These are phyloP conservation scores for Phyllotreta striolata DNA, from an alignment of 2,888 invertebrate genomes.

Conservation along the genomic window DNA sequence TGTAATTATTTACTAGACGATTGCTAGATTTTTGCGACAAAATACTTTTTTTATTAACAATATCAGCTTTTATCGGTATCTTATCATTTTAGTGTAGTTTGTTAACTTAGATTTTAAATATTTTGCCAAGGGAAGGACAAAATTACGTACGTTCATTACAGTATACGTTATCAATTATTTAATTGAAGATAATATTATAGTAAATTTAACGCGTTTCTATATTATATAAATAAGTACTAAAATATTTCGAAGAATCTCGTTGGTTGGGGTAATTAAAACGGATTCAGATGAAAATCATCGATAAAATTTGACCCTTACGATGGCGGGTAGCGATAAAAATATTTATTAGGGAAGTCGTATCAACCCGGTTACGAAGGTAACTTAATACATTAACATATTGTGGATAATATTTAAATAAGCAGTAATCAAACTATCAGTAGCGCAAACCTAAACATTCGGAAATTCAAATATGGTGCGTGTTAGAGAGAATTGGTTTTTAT, in stretches of 20 bases:
- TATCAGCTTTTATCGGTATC: too few relatives aligned
- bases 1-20: too few relatives aligned
- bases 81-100: too few relatives aligned
- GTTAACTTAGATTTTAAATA: too few relatives aligned
- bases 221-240: neutral
- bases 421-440: constrained; percentile 4
- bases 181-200: too few relatives aligned
- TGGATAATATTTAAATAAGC: constrained; percentile 6
- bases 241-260: neutral
- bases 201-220: neutral
- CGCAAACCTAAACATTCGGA: constrained; percentile 1
- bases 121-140: too few relatives aligned
- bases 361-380: constrained; percentile 6
- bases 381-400: constrained; percentile 5
- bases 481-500: neutral
- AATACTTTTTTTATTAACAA: too few relatives aligned
- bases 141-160: too few relatives aligned
- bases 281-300: neutral
- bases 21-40: too few relatives aligned
- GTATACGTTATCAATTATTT: too few relatives aligned
- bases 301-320: constrained; percentile 7
- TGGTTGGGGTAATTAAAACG: constrained; percentile 8
- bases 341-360: constrained; percentile 9
- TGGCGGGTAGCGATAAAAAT: constrained; percentile 1
- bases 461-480: constrained; percentile 1